These are phyloP conservation scores for Heliopora coerulea DNA, from an alignment of 92 coral and sea anemone species.

Conservation along the genomic window DNA sequence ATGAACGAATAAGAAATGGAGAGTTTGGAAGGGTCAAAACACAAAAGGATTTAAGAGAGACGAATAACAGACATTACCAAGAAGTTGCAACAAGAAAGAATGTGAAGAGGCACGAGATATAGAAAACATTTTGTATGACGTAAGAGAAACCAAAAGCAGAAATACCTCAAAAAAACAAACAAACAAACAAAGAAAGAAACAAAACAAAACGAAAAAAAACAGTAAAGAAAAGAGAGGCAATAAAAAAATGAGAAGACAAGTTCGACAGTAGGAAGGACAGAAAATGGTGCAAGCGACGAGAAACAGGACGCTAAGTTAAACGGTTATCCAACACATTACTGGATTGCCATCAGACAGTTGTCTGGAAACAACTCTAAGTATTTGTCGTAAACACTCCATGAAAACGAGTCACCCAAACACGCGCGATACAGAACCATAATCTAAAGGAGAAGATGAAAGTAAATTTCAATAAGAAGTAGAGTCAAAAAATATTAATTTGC, in stretches of 20 bases:
- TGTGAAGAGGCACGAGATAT: background rate
- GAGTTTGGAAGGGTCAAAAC: no score
- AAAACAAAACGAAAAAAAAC: conserved; percentile 4
- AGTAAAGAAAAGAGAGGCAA: conserved; percentile 19
- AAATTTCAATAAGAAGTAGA: background rate
- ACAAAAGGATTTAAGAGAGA: no score
- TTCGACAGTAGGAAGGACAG: background rate
- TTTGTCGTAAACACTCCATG: conserved; percentile 65
- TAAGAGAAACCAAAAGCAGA: no score
- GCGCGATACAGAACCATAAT: conserved; percentile 69
- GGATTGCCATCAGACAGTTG: conserved; percentile 65
- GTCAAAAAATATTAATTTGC: no score
- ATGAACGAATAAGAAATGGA: no score
- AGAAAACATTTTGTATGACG: no score
- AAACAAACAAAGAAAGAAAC: background rate
- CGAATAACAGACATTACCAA: no score
- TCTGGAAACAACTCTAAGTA: conserved; percentile 70
- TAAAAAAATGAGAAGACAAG: background rate
- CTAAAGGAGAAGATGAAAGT: conserved; percentile 36
- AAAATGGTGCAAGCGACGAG: background rate
- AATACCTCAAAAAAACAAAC: no score
- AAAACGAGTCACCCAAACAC: conserved; percentile 67
- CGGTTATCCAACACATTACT: conserved; percentile 50
- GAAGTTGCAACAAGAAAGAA: background rate
- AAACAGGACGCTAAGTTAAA: background rate